Evolutionary conservation across 2,888 invertebrate genomes (phyloP).

Genomic region (Torymus auratus): DNA sequence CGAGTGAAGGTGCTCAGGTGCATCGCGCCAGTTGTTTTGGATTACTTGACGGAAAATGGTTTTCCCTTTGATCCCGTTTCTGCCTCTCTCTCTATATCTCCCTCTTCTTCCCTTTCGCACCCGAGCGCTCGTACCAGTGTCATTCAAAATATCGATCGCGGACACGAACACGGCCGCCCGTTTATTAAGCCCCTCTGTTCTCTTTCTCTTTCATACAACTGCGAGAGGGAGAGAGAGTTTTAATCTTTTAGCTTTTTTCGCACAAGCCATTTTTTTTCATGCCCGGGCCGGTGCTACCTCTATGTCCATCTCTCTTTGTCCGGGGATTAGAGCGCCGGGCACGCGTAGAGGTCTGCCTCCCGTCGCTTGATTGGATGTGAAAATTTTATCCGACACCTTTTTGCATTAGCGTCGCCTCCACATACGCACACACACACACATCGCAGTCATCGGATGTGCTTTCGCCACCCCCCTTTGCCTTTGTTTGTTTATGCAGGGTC

Average conservation of each 20-base stretch:
- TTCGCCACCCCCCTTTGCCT: background rate
- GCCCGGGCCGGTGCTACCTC: background rate
- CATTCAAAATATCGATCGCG: slow-evolving; percentile 46
- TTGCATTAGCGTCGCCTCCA: background rate
- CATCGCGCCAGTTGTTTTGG: slow-evolving; percentile 39
- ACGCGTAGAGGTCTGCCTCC: background rate
- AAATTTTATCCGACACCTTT: slow-evolving; percentile 24
- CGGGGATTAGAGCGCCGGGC: background rate
- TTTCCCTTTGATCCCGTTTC: slow-evolving; percentile 33
- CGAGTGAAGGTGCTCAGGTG: background rate
- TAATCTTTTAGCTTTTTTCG: slow-evolving; percentile 41
- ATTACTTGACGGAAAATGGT: slow-evolving; percentile 32
- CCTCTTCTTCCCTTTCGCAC: background rate
- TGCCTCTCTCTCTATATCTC: background rate
- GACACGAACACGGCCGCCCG: background rate
- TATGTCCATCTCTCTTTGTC: background rate
- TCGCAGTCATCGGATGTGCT: background rate
- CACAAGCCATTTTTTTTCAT: background rate
- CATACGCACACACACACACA: too few relatives aligned
- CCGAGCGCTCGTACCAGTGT: slow-evolving; percentile 31
- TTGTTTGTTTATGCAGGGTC: slow-evolving; percentile 22
- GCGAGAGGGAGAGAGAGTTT: background rate
- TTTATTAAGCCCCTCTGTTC: slow-evolving; percentile 10
- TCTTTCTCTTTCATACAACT: slow-evolving; percentile 7
- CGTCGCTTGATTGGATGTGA: slow-evolving; percentile 33